phyloP scores from a whole-genome alignment of 1,140 invertebrate genomes.

The Nautilus pompilius region DNA sequence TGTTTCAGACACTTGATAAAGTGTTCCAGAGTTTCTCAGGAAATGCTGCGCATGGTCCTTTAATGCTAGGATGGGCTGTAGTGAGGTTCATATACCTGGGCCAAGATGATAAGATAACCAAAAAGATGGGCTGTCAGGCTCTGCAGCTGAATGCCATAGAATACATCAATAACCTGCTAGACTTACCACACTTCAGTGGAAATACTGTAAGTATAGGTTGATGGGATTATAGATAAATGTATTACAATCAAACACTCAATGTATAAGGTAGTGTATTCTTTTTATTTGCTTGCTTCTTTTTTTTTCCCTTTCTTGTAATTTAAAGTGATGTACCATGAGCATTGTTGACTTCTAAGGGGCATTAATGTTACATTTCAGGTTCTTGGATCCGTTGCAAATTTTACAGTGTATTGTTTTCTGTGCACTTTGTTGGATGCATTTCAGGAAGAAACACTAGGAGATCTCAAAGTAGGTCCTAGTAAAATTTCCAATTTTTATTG shows the following conservation, averaged over 20 bases:
- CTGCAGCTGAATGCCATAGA: slow-evolving; percentile 49
- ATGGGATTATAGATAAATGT: too few species aligned
- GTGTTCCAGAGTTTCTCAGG: slow-evolving; percentile 33
- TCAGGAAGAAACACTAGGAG: slow-evolving; percentile 36
- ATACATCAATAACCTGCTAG: slow-evolving; percentile 36
- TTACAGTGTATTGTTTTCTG: too few species aligned
- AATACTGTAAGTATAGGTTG: slow-evolving; percentile 38
- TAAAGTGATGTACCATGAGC: too few species aligned
- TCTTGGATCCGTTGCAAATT: slow-evolving; percentile 15
- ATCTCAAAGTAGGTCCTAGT: slow-evolving; percentile 14
- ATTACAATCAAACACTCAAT: too few species aligned
- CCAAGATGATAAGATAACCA: slow-evolving; percentile 12
- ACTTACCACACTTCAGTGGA: slow-evolving; percentile 36
- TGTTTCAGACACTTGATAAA: slow-evolving; percentile 38
- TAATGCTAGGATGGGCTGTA: slow-evolving; percentile 52
- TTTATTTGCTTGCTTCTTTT: too few species aligned
- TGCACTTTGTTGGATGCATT: slow-evolving; percentile 27
- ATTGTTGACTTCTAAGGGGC: too few species aligned
- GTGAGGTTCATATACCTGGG: slow-evolving; percentile 29
- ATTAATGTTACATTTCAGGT: slow-evolving; percentile 22
- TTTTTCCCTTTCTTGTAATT: too few species aligned
- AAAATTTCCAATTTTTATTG: not conserved
- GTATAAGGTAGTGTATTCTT: too few species aligned
- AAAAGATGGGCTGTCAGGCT: slow-evolving; percentile 47
- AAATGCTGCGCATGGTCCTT: slow-evolving; percentile 41